phyloP scores from a whole-genome alignment of 2,113 vertebrate genomes.

The Malurus alboscapulatus region DNA sequence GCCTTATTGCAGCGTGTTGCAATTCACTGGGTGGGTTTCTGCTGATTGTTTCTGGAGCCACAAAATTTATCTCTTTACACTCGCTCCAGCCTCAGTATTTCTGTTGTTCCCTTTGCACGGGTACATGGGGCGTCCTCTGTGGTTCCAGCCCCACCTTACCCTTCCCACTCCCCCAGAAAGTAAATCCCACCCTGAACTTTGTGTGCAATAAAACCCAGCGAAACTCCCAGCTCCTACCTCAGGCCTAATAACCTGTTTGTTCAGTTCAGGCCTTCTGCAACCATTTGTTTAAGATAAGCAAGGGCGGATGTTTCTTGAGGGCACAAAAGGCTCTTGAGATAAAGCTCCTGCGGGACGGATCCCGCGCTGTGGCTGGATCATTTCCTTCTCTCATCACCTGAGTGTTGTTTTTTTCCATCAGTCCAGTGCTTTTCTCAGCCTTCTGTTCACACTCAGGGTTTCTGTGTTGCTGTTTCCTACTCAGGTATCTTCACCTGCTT shows the following conservation, averaged over 20 bases:
- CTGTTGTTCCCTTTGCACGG: neutral
- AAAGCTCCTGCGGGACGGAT: neutral
- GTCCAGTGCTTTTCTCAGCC: neutral
- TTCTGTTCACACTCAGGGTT: neutral
- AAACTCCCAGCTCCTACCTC: neutral
- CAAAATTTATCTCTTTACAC: accelerated
- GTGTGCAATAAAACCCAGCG: neutral
- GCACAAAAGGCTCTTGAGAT: conserved; percentile 27
- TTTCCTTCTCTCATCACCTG: neutral
- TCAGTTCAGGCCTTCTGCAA: conserved; percentile 37
- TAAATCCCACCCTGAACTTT: conserved; percentile 33
- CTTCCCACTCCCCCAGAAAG: neutral
- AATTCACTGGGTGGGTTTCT: neutral
- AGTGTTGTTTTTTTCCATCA: neutral
- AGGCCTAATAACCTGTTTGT: conserved; percentile 41
- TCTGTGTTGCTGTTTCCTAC: neutral
- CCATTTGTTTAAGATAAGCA: conserved; percentile 54
- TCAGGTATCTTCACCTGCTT: neutral
- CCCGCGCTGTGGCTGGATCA: accelerated
- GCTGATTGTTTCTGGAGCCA: neutral
- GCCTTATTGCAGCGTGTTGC: accelerated
- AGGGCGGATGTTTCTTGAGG: conserved; percentile 18
- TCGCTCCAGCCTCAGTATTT: neutral
- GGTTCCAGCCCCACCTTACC: neutral
- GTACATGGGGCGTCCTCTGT: accelerated